A percentile compares a stretch with the other conserved stretches of the same genome.
phyloP scores from a whole-genome alignment of 2,113 vertebrate genomes.

The Deroptyus accipitrinus region DNA sequence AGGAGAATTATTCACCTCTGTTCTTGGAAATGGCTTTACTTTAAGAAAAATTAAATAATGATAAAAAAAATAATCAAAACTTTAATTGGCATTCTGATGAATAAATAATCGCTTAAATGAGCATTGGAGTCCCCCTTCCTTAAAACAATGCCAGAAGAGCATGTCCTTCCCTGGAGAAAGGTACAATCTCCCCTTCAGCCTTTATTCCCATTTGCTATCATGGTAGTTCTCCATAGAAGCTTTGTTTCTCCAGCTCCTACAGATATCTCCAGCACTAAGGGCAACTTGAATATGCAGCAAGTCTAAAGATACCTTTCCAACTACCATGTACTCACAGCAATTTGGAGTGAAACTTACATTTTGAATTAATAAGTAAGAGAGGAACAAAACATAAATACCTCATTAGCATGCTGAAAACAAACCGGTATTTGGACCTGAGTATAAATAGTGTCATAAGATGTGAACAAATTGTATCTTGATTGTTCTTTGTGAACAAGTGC shows the following conservation, averaged over 20 bases:
- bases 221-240: neutral
- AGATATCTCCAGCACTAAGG: neutral
- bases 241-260: neutral
- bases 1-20: neutral
- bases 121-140: neutral
- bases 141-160: neutral
- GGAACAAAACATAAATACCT: neutral
- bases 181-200: neutral
- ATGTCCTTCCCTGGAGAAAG: accelerated
- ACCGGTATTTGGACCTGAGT: neutral
- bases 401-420: neutral
- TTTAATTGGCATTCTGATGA: neutral
- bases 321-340: neutral
- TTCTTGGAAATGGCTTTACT: neutral
- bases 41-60: neutral
- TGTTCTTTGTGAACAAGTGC: no score
- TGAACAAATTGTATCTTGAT: neutral
- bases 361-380: neutral
- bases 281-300: neutral
- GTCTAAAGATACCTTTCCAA: neutral
- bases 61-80: neutral
- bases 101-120: neutral
- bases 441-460: neutral
- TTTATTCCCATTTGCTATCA: neutral
- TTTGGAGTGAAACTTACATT: neutral